Base-by-base conservation (phyloP, 1,140 invertebrate species). In the Tetraneura akinire region DNA sequence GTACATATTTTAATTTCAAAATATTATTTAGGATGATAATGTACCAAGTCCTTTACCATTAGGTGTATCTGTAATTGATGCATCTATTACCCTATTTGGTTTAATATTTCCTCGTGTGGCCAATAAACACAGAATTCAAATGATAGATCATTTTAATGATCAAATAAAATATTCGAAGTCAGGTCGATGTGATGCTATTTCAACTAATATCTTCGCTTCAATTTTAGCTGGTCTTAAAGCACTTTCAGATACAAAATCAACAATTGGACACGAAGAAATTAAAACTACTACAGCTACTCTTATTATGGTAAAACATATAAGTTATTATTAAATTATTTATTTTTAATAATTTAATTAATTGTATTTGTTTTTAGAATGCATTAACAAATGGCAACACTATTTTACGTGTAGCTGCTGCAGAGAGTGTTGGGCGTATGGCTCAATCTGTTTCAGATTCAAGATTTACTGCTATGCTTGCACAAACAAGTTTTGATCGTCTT, bases 181-280 rank as follows among this genome's bases (percentile, higher is more conserved):
- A 11, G 90, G 90, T 2, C 89, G 95, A 23, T 95, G 97, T 85
- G 96, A 99, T 86, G 96, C 96, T 3, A 92, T 99, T 23, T 96
- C 98, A 85, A 94, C 98, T 86, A 99, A 99, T 86, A 93, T 98
- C 66, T 97, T 98, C 84, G 96, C 96, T 18, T 96, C 96, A 10
- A 86, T 99, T 4, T 86, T 99, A 26, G 92, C 93, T 83, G 95
- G 96, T 10, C 86, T 99, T 47, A 95, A 96, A 85, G 92, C 92
- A 29, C 86, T 98, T 3, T 93, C 94, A 6, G 96, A 98, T 82
- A 90, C 90, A 23, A 98, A 98, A 88, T 91, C 90, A 10, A 91
- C 89, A 32, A 89, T 97, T 64, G 95, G 94, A 0, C 93, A 95
- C 83, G 95, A 97, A 82, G 94, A 96, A 84, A 94, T 97, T 0